Percentiles rank a stretch among this genome's conserved stretches.
Evolutionary conservation across 1,140 invertebrate species (phyloP).

Genomic region (Rhagoletis pomonella): DNA sequence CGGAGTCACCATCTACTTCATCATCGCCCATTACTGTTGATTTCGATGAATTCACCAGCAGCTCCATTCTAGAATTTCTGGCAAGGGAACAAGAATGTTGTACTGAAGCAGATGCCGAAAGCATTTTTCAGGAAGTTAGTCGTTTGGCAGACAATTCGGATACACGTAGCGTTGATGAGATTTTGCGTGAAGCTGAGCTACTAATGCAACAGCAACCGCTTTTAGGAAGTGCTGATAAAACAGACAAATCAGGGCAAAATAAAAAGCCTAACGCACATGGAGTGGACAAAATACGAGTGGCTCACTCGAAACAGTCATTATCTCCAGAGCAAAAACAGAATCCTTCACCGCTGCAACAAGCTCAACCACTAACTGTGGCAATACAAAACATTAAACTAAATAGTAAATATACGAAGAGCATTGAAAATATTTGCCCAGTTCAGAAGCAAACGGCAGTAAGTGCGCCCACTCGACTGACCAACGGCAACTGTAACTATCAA

Average conservation of each 20-base stretch:
- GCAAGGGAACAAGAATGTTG: slow-evolving; percentile 70
- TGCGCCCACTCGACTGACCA: background rate
- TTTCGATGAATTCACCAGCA: slow-evolving; percentile 66
- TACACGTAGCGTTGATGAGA: slow-evolving; percentile 71
- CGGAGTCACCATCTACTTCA: slow-evolving; percentile 32
- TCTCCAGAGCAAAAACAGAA: background rate
- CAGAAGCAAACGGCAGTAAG: background rate
- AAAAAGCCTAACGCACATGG: background rate
- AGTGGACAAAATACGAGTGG: background rate
- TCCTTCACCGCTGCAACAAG: background rate
- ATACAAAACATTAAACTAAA: slow-evolving; percentile 63
- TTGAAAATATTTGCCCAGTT: slow-evolving; percentile 60
- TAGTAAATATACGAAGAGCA: slow-evolving; percentile 67
- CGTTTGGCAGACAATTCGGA: slow-evolving; percentile 68
- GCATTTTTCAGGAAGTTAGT: slow-evolving; percentile 71
- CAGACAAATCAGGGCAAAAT: background rate
- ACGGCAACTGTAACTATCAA: slow-evolving; percentile 15
- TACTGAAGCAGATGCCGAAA: slow-evolving; percentile 64
- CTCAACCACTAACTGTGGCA: slow-evolving; percentile 54
- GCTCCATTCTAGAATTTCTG: slow-evolving; percentile 71
- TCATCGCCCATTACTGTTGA: slow-evolving; percentile 51
- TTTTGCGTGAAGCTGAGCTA: slow-evolving; percentile 70
- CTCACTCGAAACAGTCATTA: background rate
- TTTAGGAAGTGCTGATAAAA: slow-evolving; percentile 42
- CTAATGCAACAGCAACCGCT: slow-evolving; percentile 68